phyloP scores from a whole-genome alignment of 1,140 invertebrate species.

The Thaumetopoea pityocampa region DNA sequence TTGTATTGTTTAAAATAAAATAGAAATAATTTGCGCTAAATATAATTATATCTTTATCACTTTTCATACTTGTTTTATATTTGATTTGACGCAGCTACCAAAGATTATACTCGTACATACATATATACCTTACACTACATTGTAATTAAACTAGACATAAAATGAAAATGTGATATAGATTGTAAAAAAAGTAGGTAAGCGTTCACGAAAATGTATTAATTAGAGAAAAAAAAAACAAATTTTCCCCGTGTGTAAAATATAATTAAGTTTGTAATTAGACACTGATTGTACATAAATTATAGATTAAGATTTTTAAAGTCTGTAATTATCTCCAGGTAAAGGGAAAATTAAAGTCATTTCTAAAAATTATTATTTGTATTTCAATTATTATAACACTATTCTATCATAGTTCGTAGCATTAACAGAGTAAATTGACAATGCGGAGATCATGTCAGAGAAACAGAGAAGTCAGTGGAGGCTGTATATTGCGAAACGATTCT shows the following conservation, averaged over 20 bases:
- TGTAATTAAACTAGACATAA: slow-evolving; percentile 43
- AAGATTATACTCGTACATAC: too few relatives aligned
- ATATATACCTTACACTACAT: slow-evolving; percentile 6
- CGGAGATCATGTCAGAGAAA: too few relatives aligned
- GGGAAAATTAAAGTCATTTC: slow-evolving; percentile 67
- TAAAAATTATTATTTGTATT: slow-evolving; percentile 39
- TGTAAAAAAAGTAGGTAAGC: slow-evolving; percentile 66
- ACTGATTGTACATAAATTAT: slow-evolving; percentile 65
- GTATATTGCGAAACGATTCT: too few relatives aligned
- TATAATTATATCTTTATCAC: too few relatives aligned
- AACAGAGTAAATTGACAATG: too few relatives aligned
- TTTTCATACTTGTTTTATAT: too few relatives aligned
- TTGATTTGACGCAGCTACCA: too few relatives aligned
- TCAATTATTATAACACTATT: slow-evolving; percentile 3
- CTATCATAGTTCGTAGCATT: too few relatives aligned
- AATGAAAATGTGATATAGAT: slow-evolving; percentile 73
- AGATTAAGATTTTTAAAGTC: slow-evolving; percentile 70
- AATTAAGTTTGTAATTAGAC: slow-evolving; percentile 28
- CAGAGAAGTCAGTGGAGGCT: too few relatives aligned
- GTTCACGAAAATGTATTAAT: slow-evolving; percentile 54
- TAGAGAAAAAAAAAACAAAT: slow-evolving; percentile 28
- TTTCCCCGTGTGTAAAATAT: slow-evolving; percentile 44
- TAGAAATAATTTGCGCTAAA: too few relatives aligned
- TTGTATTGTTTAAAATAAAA: too few relatives aligned
- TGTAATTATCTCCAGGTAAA: slow-evolving; percentile 65